Evolutionary conservation across 1,140 invertebrate genomes (phyloP), one percentile per base, ranked within the genome.

Genomic region (Aethina tumida): DNA sequence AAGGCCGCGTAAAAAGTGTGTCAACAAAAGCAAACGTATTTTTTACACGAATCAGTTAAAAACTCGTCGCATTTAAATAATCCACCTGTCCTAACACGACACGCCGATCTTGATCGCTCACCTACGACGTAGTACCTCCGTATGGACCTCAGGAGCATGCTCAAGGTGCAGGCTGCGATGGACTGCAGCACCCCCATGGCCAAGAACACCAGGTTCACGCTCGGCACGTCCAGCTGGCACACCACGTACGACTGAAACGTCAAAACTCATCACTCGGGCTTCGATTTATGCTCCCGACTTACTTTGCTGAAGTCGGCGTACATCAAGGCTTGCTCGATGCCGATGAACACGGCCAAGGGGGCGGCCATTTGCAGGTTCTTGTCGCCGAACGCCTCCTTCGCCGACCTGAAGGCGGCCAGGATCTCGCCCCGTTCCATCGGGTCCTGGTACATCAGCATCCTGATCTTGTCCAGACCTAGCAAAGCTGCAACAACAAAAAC

Each of bases 301-400:
- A 77, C 77, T 66, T 79, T 78, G 41, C 74, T 73, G 56, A 79
- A 81, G 48, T 79, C 78, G 4, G 77, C 71, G 49, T 74, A 77
- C 54, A 82, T 78, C 53, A 82, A 81, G 41, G 76, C 78, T 56
- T 81, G 78, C 55, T 81, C 78, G 22, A 81, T 58, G 16, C 79
- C 79, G 36, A 81, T 79, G 47, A 81, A 82, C 7, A 81, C 57
- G 0, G 75, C 74, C 43, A 81, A 66, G 0, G 78, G 77, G 0
- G 70, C 70, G 2, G 72, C 70, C 12, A 81, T 60, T 43, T 74
- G 65, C 8, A 80, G 56, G 25, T 73, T 66, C 7, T 63, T 59
- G 41, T 74, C 71, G 30, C 51, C 58, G 7, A 66, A 52, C 5
- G 65, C 49, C 3, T 67, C 65, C 5, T 59, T 47, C 1, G 63